Evolutionary conservation across 2,113 vertebrate species (phyloP).

Genomic region (Sula dactylatra): DNA sequence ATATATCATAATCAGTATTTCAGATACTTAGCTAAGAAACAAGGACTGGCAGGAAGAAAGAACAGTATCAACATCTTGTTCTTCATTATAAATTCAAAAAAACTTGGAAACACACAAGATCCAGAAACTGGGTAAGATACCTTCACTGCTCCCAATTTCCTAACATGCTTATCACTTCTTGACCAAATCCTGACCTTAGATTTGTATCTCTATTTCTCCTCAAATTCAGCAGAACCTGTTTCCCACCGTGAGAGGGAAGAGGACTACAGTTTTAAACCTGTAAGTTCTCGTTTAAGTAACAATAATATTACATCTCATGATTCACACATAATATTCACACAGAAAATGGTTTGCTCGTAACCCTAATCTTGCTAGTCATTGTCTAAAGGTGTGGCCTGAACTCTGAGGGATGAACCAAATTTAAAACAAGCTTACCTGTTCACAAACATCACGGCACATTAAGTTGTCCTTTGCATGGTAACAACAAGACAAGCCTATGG

Average conservation of each 20-base stretch:
- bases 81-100: neutral
- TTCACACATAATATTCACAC: neutral
- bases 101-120: neutral
- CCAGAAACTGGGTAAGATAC: neutral
- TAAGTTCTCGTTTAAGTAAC: neutral
- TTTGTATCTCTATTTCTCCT: neutral
- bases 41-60: neutral
- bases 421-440: constrained; percentile 82
- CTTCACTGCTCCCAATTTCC: neutral
- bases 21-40: neutral
- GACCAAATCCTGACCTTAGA: neutral
- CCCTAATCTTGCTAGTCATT: neutral
- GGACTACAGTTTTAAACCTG: neutral
- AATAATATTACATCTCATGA: neutral
- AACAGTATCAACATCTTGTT: neutral
- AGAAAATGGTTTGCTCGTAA: neutral
- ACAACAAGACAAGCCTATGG: constrained; percentile 90
- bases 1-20: neutral
- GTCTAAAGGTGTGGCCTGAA: neutral
- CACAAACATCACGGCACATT: constrained; percentile 92
- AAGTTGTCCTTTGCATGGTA: constrained; percentile 85
- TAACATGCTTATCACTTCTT: neutral
- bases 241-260: neutral
- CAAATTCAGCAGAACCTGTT: neutral
- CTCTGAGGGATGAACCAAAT: neutral